Percentiles rank a stretch among this genome's conserved stretches.
Conservation (phyloP, 2,888 invertebrate species). For the Hesperia comma region DNA sequence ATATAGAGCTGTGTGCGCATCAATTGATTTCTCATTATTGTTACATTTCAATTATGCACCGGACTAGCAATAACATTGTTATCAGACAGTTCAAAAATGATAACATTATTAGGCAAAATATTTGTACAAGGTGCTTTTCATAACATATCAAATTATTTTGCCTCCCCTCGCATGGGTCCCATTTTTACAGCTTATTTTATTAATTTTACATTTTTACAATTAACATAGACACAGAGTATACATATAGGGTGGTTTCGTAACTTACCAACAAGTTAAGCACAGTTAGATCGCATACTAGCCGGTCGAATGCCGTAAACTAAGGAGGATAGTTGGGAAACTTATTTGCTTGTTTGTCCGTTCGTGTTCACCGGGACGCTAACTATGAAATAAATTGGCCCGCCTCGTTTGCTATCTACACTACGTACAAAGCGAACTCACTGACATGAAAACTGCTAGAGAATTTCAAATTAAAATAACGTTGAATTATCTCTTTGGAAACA, state of each 20-base stretch:
- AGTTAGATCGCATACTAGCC: background rate
- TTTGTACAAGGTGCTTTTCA: too few species aligned
- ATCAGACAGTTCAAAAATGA: too few species aligned
- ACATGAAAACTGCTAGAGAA: background rate
- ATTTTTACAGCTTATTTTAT: too few species aligned
- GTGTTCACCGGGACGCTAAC: background rate
- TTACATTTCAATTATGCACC: too few species aligned
- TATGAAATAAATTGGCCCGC: constrained; percentile 3
- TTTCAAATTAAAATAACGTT: background rate
- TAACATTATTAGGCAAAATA: too few species aligned
- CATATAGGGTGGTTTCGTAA: background rate
- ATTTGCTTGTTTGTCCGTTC: background rate
- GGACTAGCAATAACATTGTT: too few species aligned
- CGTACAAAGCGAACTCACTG: constrained; percentile 1
- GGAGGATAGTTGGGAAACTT: background rate
- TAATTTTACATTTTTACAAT: too few species aligned
- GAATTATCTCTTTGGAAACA: background rate
- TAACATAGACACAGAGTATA: too few species aligned
- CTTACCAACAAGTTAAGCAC: background rate
- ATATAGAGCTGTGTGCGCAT: too few species aligned
- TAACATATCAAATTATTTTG: too few species aligned
- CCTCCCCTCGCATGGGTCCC: too few species aligned
- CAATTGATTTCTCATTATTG: too few species aligned
- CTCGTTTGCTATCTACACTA: constrained; percentile 2
- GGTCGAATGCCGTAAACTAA: background rate